Percentiles rank a stretch among this genome's conserved stretches.
Conservation (phyloP, 2,113 vertebrate species). For the Perca schrenkii region DNA sequence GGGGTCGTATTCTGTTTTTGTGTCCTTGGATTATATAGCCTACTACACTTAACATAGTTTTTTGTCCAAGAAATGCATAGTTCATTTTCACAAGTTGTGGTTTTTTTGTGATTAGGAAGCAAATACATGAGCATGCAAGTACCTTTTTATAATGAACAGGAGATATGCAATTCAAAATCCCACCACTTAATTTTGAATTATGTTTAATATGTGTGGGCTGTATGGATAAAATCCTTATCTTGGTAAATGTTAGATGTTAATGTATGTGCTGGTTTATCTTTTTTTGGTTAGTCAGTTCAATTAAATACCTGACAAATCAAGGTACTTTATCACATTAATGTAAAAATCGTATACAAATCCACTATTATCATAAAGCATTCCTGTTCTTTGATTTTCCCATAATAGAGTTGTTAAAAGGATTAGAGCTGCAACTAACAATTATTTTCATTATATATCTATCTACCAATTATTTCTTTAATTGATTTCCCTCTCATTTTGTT, state of each 20-base stretch:
- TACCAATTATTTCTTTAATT: not conserved
- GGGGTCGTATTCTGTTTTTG: accelerated
- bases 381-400: not conserved
- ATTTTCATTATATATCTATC: not conserved
- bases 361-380: not conserved
- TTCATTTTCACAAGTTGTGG: not conserved
- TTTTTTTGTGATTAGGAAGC: not conserved
- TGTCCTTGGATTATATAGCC: too few relatives aligned
- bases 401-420: not conserved
- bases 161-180: not conserved
- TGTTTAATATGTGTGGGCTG: not conserved
- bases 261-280: not conserved
- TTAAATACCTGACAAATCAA: not conserved
- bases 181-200: not conserved
- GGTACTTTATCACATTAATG: not conserved
- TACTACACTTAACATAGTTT: not conserved
- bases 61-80: not conserved
- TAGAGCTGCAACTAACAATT: not conserved
- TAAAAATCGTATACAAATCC: not conserved
- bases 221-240: not conserved
- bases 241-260: not conserved
- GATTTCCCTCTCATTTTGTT: too few relatives aligned
- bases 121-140: not conserved
- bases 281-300: not conserved
- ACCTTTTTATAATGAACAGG: not conserved